Base-by-base conservation (phyloP, 2,888 invertebrate species). In the Melangyna quadrimaculata region DNA sequence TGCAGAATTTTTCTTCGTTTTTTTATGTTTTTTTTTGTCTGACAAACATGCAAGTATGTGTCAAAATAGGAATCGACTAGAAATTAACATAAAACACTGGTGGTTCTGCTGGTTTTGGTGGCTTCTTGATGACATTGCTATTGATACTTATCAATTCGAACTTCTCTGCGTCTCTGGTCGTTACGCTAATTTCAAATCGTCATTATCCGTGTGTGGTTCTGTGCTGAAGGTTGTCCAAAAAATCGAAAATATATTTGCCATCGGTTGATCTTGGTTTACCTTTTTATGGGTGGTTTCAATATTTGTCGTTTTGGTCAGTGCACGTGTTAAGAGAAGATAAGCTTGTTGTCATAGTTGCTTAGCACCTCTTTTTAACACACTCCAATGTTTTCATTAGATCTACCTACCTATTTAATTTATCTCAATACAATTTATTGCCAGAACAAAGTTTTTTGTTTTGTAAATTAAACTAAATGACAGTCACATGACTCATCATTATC, bases 41-140 rank as follows among this genome's bases (percentile, higher is more conserved):
- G 10, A 5, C 45, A 29, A 45, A 40, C 45, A 45, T 59, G 37
- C 8, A 10, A 71, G 73, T 69, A 72, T 73, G 78, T 73, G 78
- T 63, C 82, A 73, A 73, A 63, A 73, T 73, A 59, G 29, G 5
- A 63, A 59, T 45, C 4, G 19, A 45, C 14, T 63, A 45, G 14
- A 27, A 78, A 83, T 73, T 69, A 63, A 55, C 72, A 69, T 73
- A 73, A 78, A 69, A 67, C 71, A 77, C 51, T 73, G 61, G 63
- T 45, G 27, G 19, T 17, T 59, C 22, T 29, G 22, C 45, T 48
- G 14, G 24, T 51, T 45, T 51, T 24, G 12, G 51, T 51, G 14
- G 14, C 51, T 51, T 51, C 51, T 24, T 51, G 22, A 48, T 48
- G 12, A 48, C 48, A 48, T 14, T 24, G 24, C 24, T 51, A 48